Evolutionary conservation across 1,140 invertebrate species (phyloP), one percentile per base, ranked within the genome.

Genomic region (Heliconius congener): DNA sequence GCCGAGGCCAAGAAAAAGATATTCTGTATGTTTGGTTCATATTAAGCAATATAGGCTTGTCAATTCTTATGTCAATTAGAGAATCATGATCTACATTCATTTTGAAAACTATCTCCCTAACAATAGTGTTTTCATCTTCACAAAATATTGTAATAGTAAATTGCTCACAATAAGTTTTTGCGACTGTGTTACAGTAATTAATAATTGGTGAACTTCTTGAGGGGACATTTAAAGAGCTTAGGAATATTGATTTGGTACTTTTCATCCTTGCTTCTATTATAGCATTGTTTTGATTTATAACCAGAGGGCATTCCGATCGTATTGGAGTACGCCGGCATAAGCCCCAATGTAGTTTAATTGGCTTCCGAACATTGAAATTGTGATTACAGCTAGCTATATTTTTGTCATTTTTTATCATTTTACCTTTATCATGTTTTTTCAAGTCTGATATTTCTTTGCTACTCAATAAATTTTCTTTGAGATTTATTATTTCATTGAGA

Each of bases 11-110:
- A 19, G 83, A 78, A 83, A 95, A 93, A 76, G 82, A 86, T 66
- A 95, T 90, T 85, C 87, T 91, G 78, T 94, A 94, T 93, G 93
- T 95, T 57, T 90, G 83, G 77, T 93, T 86, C 81, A 92, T 92
- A 81, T 92, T 90, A 16, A 95, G 83, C 71, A 94, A 89, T 71
- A 89, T 88, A 55, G 92, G 91, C 78, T 94, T 86, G 55, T 80
- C 81, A 42, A 95, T 87, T 75, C 93, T 87, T 50, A 95, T 88
- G 80, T 91, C 88, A 77, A 94, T 84, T 73, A 85, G 84, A 52
- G 90, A 89, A 84, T 94, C 90, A 88, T 92, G 93, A 72, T 91
- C 88, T 27, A 93, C 85, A 77, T 87, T 86, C 55, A 88, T 89
- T 60, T 85, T 88, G 81, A 88, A 92, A 76, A 86, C 88, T 19